These are phyloP conservation scores for Sus scrofa DNA, from an alignment of 2,113 vertebrate genomes.

Conservation along the genomic window T2T-Sscrofa CM000828.6:67062501-67063000, in stretches of 20 bases:
- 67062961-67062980: slow-evolving; percentile 52
- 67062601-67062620: slow-evolving; percentile 84
- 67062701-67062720: slow-evolving; percentile 62
- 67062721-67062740: slow-evolving; percentile 65
- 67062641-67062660: slow-evolving; percentile 73
- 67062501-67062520: slow-evolving; percentile 85
- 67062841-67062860: slow-evolving; percentile 65
- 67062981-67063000: not conserved
- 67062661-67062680: slow-evolving; percentile 81
- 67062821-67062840: slow-evolving; percentile 75
- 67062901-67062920: slow-evolving; percentile 80
- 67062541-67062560: slow-evolving; percentile 91
- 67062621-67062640: slow-evolving; percentile 72
- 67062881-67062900: slow-evolving; percentile 71
- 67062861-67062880: slow-evolving; percentile 73
- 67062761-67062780: slow-evolving; percentile 17
- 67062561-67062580: slow-evolving; percentile 87
- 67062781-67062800: slow-evolving; percentile 47
- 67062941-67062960: slow-evolving; percentile 80
- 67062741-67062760: slow-evolving; percentile 81
- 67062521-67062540: slow-evolving; percentile 86
- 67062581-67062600: slow-evolving; percentile 89
- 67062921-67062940: slow-evolving; percentile 83
- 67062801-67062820: slow-evolving; percentile 78
- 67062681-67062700: slow-evolving; percentile 82